Evolutionary conservation across 2,888 invertebrate genomes (phyloP).

Genomic region (Habrosyne pyritoides): DNA sequence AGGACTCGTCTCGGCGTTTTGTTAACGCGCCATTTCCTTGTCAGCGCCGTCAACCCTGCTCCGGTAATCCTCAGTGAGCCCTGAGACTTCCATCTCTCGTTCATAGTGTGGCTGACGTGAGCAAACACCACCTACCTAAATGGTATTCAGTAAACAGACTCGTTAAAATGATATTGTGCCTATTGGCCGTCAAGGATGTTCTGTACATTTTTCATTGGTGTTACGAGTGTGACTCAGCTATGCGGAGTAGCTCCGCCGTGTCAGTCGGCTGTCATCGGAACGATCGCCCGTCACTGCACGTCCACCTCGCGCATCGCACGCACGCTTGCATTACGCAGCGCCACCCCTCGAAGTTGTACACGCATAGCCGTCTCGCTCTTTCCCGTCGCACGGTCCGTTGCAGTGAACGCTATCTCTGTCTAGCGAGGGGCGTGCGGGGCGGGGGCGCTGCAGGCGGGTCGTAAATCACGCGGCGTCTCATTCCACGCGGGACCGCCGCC

Average conservation of each 20-base stretch:
- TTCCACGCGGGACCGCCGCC: conserved; percentile 83
- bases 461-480: conserved; percentile 83
- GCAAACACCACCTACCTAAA: conserved; percentile 41
- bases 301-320: conserved; percentile 82
- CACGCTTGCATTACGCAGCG: conserved; percentile 84
- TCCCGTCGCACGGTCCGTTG: conserved; percentile 31
- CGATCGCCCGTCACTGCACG: conserved; percentile 81
- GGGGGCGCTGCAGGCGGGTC: conserved; percentile 83
- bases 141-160: conserved; percentile 51
- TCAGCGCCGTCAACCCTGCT: conserved; percentile 69
- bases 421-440: conserved; percentile 71
- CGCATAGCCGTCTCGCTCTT: conserved; percentile 64
- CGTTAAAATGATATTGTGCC: conserved; percentile 56
- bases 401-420: conserved; percentile 56
- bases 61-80: conserved; percentile 69
- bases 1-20: conserved; percentile 75
- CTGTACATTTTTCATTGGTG: conserved; percentile 63
- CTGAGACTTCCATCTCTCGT: conserved; percentile 49
- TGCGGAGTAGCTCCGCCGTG: conserved; percentile 66
- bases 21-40: conserved; percentile 77
- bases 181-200: conserved; percentile 55
- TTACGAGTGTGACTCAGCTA: conserved; percentile 70
- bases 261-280: conserved; percentile 77
- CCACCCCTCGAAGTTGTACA: conserved; percentile 75
- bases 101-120: conserved; percentile 33